Conservation (phyloP, 2,797 vertebrate species). For the Dryobates pubescens region DNA sequence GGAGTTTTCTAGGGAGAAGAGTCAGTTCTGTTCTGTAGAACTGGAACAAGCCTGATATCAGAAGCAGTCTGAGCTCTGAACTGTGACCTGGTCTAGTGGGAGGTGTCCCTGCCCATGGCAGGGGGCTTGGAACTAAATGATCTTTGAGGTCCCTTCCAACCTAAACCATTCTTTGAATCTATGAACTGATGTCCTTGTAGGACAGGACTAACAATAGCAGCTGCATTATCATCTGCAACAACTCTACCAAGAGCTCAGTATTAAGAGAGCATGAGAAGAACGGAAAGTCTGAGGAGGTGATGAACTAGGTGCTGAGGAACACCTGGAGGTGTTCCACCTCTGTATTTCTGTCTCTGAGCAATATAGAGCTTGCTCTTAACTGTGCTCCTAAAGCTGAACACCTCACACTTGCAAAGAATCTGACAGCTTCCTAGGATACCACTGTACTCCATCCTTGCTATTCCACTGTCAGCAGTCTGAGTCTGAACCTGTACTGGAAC, state of each 20-base stretch:
- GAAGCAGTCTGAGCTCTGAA: neutral
- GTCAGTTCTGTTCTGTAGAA: neutral
- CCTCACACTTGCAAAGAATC: neutral
- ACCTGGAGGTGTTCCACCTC: neutral
- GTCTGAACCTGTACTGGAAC: neutral
- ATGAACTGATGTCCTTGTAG: neutral
- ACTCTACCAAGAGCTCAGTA: neutral
- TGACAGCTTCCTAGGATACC: neutral
- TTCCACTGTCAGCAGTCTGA: neutral
- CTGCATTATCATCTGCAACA: neutral
- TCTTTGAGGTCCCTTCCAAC: no score
- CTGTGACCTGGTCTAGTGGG: neutral
- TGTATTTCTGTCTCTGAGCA: neutral
- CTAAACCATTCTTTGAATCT: no score
- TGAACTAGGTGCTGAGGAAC: neutral
- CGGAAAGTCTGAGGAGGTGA: neutral
- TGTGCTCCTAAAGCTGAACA: neutral
- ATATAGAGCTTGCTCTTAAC: neutral
- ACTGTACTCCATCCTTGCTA: neutral
- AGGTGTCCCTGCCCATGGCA: no score
- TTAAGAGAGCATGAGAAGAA: neutral
- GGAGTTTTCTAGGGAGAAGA: neutral
- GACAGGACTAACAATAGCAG: neutral
- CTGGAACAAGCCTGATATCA: neutral
- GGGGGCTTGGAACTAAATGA: no score